A percentile compares a stretch with the other conserved stretches of the same genome.
Conservation (phyloP, 2,888 invertebrate genomes). For the Myopa tessellatipennis region DNA sequence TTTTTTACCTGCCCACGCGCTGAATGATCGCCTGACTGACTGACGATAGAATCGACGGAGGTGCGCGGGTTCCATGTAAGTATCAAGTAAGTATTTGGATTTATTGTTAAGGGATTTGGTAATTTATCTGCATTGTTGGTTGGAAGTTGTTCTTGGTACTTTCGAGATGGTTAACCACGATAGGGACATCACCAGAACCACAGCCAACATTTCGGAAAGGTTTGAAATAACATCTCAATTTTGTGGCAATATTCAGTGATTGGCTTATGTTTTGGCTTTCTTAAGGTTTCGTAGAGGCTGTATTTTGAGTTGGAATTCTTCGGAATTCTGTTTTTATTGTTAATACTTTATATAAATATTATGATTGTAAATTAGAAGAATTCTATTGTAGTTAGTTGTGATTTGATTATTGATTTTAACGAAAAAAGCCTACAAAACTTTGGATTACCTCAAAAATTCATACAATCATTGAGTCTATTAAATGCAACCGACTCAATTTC, state of each 20-base stretch:
- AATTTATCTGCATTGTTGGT: conserved; percentile 22
- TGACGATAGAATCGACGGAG: conserved; percentile 29
- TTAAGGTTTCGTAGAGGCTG: too few species aligned
- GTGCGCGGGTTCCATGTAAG: conserved; percentile 14
- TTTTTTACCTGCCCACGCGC: conserved; percentile 41
- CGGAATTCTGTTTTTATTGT: too few species aligned
- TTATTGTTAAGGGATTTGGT: conserved; percentile 22
- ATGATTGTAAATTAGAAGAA: too few species aligned
- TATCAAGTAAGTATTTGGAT: neutral
- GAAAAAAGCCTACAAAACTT: neutral
- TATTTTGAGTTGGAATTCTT: too few species aligned
- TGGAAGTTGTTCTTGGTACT: neutral
- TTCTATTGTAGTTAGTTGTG: too few species aligned
- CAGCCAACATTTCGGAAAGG: neutral
- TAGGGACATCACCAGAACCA: neutral
- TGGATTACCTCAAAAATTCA: too few species aligned
- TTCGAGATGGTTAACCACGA: neutral
- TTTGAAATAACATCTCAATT: conserved; percentile 11
- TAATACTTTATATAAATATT: too few species aligned
- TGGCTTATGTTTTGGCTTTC: too few species aligned
- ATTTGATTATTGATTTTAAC: too few species aligned
- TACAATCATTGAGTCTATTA: too few species aligned
- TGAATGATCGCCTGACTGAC: conserved; percentile 23
- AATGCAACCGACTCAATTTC: too few species aligned
- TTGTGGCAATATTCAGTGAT: neutral